Evolutionary conservation across 35 echinoderm and acorn worm genomes (phyloP).

Genomic region (Diadema setosum): DNA sequence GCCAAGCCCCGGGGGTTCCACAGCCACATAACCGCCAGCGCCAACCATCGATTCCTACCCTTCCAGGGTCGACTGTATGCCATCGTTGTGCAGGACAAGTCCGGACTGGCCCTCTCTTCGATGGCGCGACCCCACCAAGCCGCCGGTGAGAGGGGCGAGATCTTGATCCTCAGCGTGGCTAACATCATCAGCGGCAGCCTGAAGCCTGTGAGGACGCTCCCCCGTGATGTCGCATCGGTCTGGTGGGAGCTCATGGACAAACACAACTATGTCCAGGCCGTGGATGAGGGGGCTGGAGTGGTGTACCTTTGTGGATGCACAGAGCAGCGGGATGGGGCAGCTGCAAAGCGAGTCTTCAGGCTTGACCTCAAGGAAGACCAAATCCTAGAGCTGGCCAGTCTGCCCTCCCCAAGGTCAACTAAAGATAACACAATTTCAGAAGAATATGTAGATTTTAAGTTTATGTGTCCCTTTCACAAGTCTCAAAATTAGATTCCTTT

Average conservation of each 20-base stretch:
- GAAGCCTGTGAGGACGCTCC: background rate
- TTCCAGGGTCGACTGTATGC: background rate
- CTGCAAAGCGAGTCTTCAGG: background rate
- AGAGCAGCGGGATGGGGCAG: background rate
- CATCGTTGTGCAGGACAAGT: background rate
- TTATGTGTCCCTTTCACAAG: no score
- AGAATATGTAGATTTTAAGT: no score
- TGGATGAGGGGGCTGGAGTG: background rate
- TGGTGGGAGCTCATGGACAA: constrained; percentile 14
- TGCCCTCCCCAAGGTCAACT: background rate
- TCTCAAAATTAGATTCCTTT: no score
- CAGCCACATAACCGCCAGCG: background rate
- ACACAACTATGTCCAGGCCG: background rate
- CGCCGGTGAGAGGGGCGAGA: background rate
- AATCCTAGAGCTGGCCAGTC: background rate
- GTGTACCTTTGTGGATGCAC: background rate
- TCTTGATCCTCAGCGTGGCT: background rate
- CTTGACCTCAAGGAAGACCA: background rate
- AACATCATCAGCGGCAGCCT: background rate
- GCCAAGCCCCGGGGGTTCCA: background rate
- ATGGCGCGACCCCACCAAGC: no score
- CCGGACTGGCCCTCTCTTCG: no score
- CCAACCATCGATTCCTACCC: background rate
- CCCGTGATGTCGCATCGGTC: background rate
- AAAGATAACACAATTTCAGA: no score